phyloP scores from a whole-genome alignment of 2,888 invertebrate species.

The Xestia sexstrigata region DNA sequence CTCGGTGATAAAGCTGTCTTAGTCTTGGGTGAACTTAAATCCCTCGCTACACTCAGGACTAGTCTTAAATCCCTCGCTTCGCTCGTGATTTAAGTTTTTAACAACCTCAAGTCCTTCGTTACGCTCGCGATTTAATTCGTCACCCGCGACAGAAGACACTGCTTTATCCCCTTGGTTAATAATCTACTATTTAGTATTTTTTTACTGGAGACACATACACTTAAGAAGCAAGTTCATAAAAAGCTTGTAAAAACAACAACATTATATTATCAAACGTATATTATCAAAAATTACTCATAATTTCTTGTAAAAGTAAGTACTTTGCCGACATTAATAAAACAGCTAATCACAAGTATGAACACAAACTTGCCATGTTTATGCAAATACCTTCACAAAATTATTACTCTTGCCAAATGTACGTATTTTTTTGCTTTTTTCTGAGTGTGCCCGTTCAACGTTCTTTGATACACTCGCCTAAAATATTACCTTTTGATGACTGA shows the following conservation, averaged over 20 bases:
- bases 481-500: conserved; percentile 48
- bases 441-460: conserved; percentile 14
- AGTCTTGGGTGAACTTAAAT: too few species aligned
- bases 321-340: conserved; percentile 19
- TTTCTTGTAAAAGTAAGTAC: neutral
- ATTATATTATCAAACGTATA: too few species aligned
- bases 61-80: too few species aligned
- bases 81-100: too few species aligned
- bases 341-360: conserved; percentile 12
- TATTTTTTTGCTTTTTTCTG: conserved; percentile 14
- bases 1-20: too few species aligned
- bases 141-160: too few species aligned
- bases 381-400: conserved; percentile 34
- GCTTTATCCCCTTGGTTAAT: too few species aligned
- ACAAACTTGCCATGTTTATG: conserved; percentile 20
- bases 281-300: neutral
- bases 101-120: too few species aligned
- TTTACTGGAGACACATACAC: neutral
- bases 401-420: conserved; percentile 30
- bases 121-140: too few species aligned
- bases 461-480: conserved; percentile 46
- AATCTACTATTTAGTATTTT: neutral
- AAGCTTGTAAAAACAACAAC: neutral
- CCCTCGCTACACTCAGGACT: too few species aligned
- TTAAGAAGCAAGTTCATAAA: neutral